A percentile compares a stretch with the other conserved stretches of the same genome.
Conservation (phyloP, 1,140 invertebrate species). For the Aphelenchoides fujianensis region DNA sequence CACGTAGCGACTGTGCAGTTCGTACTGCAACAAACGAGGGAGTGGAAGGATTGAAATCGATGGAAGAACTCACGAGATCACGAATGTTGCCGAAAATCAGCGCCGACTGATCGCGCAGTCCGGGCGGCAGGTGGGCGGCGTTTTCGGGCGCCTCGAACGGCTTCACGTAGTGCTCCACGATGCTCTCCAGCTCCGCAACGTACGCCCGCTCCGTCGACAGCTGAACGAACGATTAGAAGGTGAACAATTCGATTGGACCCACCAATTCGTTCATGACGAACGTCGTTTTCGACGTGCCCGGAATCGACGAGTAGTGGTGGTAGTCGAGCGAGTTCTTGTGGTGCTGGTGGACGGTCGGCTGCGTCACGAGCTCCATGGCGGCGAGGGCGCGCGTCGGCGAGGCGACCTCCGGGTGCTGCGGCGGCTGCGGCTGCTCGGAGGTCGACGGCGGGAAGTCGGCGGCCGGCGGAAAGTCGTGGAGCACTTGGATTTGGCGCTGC, state of each 20-base stretch:
- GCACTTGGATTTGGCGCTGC: slow-evolving; percentile 40
- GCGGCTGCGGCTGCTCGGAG: not conserved
- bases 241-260: slow-evolving; percentile 8
- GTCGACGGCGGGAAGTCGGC: slow-evolving; percentile 15
- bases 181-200: slow-evolving; percentile 92
- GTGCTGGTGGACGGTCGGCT: not conserved
- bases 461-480: slow-evolving; percentile 28
- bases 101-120: slow-evolving; percentile 52
- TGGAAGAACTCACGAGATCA: slow-evolving; percentile 44
- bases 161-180: slow-evolving; percentile 71
- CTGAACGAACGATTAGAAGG: slow-evolving; percentile 65
- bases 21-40: slow-evolving; percentile 39
- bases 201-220: slow-evolving; percentile 95
- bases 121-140: slow-evolving; percentile 35
- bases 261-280: slow-evolving; percentile 40
- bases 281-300: slow-evolving; percentile 18
- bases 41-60: not conserved
- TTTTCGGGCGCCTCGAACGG: slow-evolving; percentile 58
- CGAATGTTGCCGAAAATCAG: slow-evolving; percentile 60
- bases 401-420: not conserved
- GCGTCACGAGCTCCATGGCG: slow-evolving; percentile 14
- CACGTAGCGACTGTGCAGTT: slow-evolving; percentile 46
- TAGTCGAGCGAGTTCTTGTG: not conserved
- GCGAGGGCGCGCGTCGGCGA: slow-evolving; percentile 15
- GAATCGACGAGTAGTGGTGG: not conserved